Evolutionary conservation across 2,113 vertebrate genomes (phyloP).

Genomic region (Nerophis lumbriciformis): DNA sequence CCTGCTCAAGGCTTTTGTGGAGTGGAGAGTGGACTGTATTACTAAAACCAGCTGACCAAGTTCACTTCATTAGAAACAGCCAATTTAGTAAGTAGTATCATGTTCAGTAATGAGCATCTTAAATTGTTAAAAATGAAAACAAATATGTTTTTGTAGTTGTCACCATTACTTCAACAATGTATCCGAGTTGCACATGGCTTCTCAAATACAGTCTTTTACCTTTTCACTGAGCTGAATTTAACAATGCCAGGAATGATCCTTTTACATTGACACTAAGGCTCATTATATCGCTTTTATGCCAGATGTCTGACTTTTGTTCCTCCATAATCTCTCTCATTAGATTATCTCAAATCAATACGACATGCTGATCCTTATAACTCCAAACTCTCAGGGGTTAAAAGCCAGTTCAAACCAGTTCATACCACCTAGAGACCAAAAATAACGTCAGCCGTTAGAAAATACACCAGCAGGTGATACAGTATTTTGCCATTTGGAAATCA

Average conservation of each 20-base stretch:
- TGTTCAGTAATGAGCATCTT: no score
- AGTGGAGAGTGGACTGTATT: neutral
- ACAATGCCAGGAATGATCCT: neutral
- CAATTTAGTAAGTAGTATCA: no score
- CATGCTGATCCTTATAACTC: constrained; percentile 9
- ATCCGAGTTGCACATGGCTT: neutral
- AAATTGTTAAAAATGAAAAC: neutral
- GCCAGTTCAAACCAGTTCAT: constrained; percentile 17
- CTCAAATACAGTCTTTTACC: constrained; percentile 1
- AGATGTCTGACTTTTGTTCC: constrained; percentile 26
- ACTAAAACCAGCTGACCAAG: no score
- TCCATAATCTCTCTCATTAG: constrained; percentile 22
- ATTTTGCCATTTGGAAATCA: neutral
- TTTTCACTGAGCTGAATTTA: constrained; percentile 20
- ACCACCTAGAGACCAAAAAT: constrained; percentile 8
- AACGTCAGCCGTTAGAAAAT: neutral
- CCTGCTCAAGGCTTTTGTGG: constrained; percentile 9
- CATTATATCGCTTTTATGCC: constrained; percentile 29
- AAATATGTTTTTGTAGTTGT: neutral
- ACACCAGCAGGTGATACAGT: neutral
- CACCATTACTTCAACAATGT: constrained; percentile 15
- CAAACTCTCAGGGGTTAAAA: constrained; percentile 26
- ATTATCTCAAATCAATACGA: constrained; percentile 42
- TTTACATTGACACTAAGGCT: constrained; percentile 30
- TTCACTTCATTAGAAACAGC: no score